Conservation (phyloP, 2,113 vertebrate genomes). For the Chunga burmeisteri region DNA sequence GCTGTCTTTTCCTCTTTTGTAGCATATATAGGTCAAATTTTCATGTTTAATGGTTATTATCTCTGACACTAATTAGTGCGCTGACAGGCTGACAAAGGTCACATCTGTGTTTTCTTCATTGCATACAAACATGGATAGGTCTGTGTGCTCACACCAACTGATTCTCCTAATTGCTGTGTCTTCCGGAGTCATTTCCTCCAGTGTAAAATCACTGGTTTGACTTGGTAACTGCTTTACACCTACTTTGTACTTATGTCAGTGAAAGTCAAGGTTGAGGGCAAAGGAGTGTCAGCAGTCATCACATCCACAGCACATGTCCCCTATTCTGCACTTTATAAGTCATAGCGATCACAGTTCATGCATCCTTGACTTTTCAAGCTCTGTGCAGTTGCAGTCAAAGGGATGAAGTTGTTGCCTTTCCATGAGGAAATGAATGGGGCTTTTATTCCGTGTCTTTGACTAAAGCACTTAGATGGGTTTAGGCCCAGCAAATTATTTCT, state of each 20-base stretch:
- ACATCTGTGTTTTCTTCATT: background rate
- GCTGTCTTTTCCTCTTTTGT: constrained; percentile 24
- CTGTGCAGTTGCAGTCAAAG: background rate
- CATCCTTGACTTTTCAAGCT: background rate
- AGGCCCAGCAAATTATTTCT: constrained; percentile 12
- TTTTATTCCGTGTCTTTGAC: constrained; percentile 13
- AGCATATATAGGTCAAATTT: constrained; percentile 36
- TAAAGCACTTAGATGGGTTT: constrained; percentile 41
- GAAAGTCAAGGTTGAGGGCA: background rate
- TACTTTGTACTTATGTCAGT: background rate
- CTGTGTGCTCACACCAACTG: background rate
- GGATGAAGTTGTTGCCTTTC: background rate
- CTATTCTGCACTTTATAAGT: background rate
- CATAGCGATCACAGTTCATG: background rate
- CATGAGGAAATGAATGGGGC: background rate
- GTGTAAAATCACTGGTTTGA: background rate
- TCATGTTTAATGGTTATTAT: constrained; percentile 29
- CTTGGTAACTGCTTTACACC: background rate
- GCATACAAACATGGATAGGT: background rate
- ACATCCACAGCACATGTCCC: background rate
- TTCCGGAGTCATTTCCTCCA: background rate
- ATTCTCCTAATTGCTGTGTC: background rate
- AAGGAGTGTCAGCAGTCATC: background rate
- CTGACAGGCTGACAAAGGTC: constrained; percentile 39
- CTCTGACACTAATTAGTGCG: constrained; percentile 34